Base-by-base conservation (phyloP, 2,888 invertebrate species). In the Punctoribates punctum region DNA sequence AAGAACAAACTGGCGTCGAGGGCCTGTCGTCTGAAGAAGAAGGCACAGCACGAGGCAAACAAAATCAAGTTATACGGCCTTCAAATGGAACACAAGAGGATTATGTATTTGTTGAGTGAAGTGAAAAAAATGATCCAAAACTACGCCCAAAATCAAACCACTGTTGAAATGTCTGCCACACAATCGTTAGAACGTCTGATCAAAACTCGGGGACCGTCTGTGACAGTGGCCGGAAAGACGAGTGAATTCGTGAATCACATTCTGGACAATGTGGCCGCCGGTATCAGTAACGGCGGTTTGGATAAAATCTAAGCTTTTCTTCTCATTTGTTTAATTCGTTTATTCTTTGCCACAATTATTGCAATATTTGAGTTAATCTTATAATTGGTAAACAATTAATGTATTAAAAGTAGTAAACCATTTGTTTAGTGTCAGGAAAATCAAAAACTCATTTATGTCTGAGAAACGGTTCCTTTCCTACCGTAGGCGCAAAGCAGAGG, bases 11-110 rank as follows among this genome's bases (percentile, higher is more conserved):
- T 97, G 75, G 97, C 98, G 13, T 97, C 97, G 0, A 87, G 97
- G 78, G 97, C 96, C 46, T 98, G 97, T 84, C 89, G 97, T 48
- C 87, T 98, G 82, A 98, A 98, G 88, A 98, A 98, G 85, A 98
- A 97, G 86, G 98, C 98, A 5, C 97, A 97, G 83, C 97, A 98
- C 84, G 98, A 98, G 85, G 97, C 98, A 1, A 97, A 97, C 83
- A 98, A 98, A 86, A 89, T 98, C 76, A 97, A 97, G 86, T 86
- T 97, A 2, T 92, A 89, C 83, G 97, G 97, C 51, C 87, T 98
- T 81, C 94, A 96, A 84, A 89, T 89, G 82, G 97, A 98, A 85
- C 97, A 97, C 84, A 92, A 96, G 94, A 86, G 89, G 91, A 88
- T 62, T 62, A 75, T 77, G 54, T 51, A 29, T 34, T 46, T 73